A percentile compares a stretch with the other conserved stretches of the same genome.
Conservation (phyloP, 2,888 invertebrate genomes). For the Napeogenes sylphis region DNA sequence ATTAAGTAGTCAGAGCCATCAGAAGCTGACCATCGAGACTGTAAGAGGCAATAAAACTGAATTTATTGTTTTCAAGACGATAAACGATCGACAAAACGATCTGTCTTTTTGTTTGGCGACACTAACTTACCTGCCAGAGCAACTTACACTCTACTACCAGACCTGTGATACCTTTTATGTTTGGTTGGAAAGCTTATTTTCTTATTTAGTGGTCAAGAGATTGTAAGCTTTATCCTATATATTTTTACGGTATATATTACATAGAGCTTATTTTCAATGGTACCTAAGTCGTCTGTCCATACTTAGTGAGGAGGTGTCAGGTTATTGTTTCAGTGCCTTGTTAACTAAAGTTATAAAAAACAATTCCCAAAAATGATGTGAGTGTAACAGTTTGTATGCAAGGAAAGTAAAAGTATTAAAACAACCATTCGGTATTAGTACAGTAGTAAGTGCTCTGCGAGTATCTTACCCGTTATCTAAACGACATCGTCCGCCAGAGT, state of each 20-base stretch:
- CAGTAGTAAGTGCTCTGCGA: no score
- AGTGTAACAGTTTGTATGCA: no score
- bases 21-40: constrained; percentile 37
- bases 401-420: no score
- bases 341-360: constrained; percentile 33
- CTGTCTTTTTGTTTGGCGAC: constrained; percentile 39
- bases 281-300: constrained; percentile 10
- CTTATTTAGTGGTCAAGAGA: not conserved
- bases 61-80: constrained; percentile 67
- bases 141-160: constrained; percentile 6
- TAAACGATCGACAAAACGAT: constrained; percentile 49
- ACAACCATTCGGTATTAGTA: no score
- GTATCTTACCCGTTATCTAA: constrained; percentile 39
- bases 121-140: not conserved
- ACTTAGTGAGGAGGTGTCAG: constrained; percentile 52
- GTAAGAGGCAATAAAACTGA: constrained; percentile 55
- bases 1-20: constrained; percentile 39
- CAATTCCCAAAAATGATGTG: no score
- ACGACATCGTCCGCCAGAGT: constrained; percentile 47
- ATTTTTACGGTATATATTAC: constrained; percentile 1
- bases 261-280: constrained; percentile 14
- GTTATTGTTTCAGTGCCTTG: constrained; percentile 44
- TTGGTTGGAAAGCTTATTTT: no score
- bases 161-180: no score
- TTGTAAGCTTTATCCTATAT: not conserved